Percentiles rank a stretch among this genome's conserved stretches.
Conservation (phyloP, 2,797 vertebrate genomes). For the Centropyge bicolor region DNA sequence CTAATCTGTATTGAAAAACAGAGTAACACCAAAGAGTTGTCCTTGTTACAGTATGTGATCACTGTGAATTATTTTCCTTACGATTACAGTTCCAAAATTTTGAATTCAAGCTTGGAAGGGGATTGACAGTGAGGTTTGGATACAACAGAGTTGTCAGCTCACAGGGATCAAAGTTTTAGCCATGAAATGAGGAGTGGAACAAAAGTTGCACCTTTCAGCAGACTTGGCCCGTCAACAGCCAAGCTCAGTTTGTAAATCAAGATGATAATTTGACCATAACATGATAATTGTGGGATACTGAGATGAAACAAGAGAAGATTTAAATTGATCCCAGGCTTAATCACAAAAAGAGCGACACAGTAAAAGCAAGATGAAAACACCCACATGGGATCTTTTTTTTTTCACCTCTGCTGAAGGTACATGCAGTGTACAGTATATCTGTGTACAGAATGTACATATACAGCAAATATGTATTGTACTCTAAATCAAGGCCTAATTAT, state of each 20-base stretch:
- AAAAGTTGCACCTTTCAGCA: slow-evolving; percentile 41
- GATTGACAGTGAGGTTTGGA: slow-evolving; percentile 10
- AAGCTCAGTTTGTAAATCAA: slow-evolving; percentile 60
- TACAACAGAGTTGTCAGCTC: slow-evolving; percentile 36
- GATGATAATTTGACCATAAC: slow-evolving; percentile 63
- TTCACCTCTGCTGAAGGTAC: slow-evolving; percentile 36
- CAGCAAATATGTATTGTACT: slow-evolving; percentile 53
- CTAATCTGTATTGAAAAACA: slow-evolving; percentile 1
- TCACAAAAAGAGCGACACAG: slow-evolving; percentile 32
- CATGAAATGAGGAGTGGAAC: slow-evolving; percentile 49
- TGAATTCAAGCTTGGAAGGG: slow-evolving; percentile 25
- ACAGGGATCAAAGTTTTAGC: slow-evolving; percentile 46
- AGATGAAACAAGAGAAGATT: slow-evolving; percentile 64
- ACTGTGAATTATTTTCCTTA: not conserved
- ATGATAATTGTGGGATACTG: slow-evolving; percentile 59
- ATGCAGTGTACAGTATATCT: slow-evolving; percentile 22
- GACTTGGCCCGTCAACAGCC: slow-evolving; percentile 27
- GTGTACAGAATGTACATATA: slow-evolving; percentile 34
- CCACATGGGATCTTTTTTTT: slow-evolving; percentile 55
- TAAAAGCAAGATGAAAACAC: slow-evolving; percentile 63
- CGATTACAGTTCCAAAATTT: slow-evolving; percentile 6
- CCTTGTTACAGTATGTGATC: slow-evolving; percentile 1
- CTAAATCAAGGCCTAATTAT: slow-evolving; percentile 69
- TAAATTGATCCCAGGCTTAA: slow-evolving; percentile 60
- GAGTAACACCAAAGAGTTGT: not conserved